Percentiles rank a stretch among this genome's conserved stretches.
Conservation (phyloP, 1,140 invertebrate species). For the Hestina assimilis region DNA sequence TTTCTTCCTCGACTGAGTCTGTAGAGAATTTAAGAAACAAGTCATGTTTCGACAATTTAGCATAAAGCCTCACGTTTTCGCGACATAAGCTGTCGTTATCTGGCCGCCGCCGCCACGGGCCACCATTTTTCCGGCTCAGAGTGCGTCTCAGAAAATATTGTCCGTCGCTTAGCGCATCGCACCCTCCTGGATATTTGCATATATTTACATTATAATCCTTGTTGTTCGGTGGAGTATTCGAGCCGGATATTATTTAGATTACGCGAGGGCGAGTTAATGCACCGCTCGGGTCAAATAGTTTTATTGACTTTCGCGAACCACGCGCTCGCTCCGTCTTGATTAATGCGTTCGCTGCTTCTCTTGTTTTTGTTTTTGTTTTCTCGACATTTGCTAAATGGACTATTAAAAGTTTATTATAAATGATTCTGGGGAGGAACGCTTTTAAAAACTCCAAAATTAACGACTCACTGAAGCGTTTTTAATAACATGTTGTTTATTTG, state of each 20-base stretch:
- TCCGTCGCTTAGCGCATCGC: conserved; percentile 33
- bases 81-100: conserved; percentile 64
- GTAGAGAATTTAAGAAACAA: conserved; percentile 44
- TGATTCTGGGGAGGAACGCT: not conserved
- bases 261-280: conserved; percentile 16
- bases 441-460: not conserved
- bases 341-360: conserved; percentile 26
- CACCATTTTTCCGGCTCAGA: conserved; percentile 52
- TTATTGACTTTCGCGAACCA: conserved; percentile 32
- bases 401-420: conserved; percentile 13
- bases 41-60: conserved; percentile 64
- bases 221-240: conserved; percentile 35
- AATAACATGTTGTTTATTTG: not conserved
- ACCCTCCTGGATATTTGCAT: conserved; percentile 41
- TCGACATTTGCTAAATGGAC: conserved; percentile 16
- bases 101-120: conserved; percentile 37
- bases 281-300: conserved; percentile 23
- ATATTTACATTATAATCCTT: conserved; percentile 58
- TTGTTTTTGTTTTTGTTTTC: conserved; percentile 26
- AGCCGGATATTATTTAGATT: conserved; percentile 33
- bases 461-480: not conserved
- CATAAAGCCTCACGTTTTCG: conserved; percentile 55
- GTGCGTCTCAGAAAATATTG: conserved; percentile 39
- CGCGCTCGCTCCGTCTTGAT: conserved; percentile 19
- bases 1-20: not conserved